Evolutionary conservation across 2,113 vertebrate genomes (phyloP).

Genomic region (Gobio gobio): DNA sequence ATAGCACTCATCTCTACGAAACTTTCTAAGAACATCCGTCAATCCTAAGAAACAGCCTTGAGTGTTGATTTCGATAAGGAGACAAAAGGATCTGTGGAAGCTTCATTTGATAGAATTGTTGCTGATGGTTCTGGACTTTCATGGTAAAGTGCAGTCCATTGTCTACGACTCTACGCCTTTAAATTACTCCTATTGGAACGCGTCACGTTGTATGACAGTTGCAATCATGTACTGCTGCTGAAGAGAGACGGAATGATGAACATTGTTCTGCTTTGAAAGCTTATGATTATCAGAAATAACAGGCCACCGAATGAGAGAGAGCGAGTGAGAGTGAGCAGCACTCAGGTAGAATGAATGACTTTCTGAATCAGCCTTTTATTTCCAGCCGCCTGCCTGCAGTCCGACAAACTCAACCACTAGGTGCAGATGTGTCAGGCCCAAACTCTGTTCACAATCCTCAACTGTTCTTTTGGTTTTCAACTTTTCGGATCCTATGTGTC

Average conservation of each 20-base stretch:
- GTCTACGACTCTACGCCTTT: not conserved
- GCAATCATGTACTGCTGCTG: conserved; percentile 28
- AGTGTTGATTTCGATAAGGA: not conserved
- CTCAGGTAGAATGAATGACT: conserved; percentile 31
- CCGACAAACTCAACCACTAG: not conserved
- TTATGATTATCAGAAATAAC: conserved; percentile 59
- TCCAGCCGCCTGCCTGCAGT: conserved; percentile 3
- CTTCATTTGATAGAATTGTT: conserved; percentile 18
- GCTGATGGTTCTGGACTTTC: conserved; percentile 32
- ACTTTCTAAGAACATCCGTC: conserved; percentile 3
- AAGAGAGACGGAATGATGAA: conserved; percentile 41
- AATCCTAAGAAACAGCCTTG: not conserved
- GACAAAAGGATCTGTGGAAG: conserved; percentile 21
- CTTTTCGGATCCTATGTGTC: not conserved
- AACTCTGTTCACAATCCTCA: conserved; percentile 20
- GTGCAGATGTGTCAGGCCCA: not conserved
- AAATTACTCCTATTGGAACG: conserved; percentile 25
- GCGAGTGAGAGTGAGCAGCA: not conserved
- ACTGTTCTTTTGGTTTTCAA: not conserved
- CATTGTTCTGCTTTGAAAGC: conserved; percentile 46
- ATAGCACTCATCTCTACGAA: not conserved
- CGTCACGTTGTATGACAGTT: conserved; percentile 23
- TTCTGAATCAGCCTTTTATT: conserved; percentile 48
- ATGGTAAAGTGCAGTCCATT: not conserved
- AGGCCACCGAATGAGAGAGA: conserved; percentile 31